Evolutionary conservation across 2,797 vertebrate species (phyloP).

Genomic region (Sebastes hopkinsi): DNA sequence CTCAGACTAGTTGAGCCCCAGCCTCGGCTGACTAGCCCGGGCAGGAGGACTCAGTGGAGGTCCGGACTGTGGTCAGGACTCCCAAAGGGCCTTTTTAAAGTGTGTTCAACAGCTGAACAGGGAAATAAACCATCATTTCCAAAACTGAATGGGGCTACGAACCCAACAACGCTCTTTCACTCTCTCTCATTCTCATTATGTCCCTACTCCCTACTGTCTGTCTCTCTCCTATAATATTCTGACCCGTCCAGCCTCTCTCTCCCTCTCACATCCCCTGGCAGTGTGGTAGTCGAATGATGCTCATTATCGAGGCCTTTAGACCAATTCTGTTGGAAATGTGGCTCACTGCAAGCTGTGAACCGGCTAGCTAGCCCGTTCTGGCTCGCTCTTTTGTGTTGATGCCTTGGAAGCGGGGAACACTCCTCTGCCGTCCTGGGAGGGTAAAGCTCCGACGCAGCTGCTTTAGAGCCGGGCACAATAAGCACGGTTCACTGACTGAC

Average conservation of each 20-base stretch:
- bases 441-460: conserved; percentile 33
- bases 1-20: conserved; percentile 28
- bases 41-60: conserved; percentile 30
- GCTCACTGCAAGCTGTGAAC: conserved; percentile 54
- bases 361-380: conserved; percentile 46
- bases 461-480: conserved; percentile 38
- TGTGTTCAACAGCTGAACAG: conserved; percentile 40
- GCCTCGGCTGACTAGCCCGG: conserved; percentile 25
- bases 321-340: conserved; percentile 46
- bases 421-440: conserved; percentile 39
- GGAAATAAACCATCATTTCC: conserved; percentile 50
- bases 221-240: conserved; percentile 39
- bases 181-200: conserved; percentile 56
- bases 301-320: conserved; percentile 65
- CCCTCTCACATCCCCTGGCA: conserved; percentile 40
- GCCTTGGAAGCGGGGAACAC: conserved; percentile 43
- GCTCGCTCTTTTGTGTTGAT: conserved; percentile 46
- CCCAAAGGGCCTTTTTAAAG: conserved; percentile 44
- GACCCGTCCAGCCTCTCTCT: conserved; percentile 37
- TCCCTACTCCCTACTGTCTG: conserved; percentile 23
- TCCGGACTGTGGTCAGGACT: conserved; percentile 23
- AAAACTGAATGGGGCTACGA: conserved; percentile 48
- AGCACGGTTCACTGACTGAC: conserved; percentile 35
- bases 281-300: conserved; percentile 48
- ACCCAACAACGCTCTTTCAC: conserved; percentile 55